Percentiles rank a stretch among this genome's conserved stretches.
Conservation (phyloP, 2,888 invertebrate species). For the Drosophila leonis region DNA sequence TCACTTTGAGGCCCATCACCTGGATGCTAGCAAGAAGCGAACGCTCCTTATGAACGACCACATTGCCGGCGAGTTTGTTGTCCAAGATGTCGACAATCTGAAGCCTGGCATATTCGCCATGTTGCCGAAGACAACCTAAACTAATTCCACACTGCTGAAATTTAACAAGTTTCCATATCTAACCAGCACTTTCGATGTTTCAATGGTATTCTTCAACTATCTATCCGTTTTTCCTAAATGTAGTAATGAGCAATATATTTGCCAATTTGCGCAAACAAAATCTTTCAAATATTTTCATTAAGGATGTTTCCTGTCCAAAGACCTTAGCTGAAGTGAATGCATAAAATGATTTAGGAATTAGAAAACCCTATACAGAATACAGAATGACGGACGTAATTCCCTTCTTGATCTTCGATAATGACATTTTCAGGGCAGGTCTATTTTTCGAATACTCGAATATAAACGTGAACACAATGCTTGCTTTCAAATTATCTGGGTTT, state of each 20-base stretch:
- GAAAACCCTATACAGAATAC: not conserved
- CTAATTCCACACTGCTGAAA: not conserved
- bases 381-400: not conserved
- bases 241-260: constrained; percentile 59
- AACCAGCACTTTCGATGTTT: constrained; percentile 43
- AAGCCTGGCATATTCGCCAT: constrained; percentile 76
- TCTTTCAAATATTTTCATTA: not conserved
- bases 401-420: not conserved
- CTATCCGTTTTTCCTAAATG: constrained; percentile 23
- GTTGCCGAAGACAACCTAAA: constrained; percentile 68
- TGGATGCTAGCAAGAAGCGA: constrained; percentile 76
- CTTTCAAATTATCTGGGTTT: constrained; percentile 35
- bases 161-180: not conserved
- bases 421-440: not conserved
- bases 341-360: no score
- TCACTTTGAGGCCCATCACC: constrained; percentile 56
- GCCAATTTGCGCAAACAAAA: constrained; percentile 43
- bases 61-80: constrained; percentile 71
- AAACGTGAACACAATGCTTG: constrained; percentile 20
- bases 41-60: constrained; percentile 78
- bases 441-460: not conserved
- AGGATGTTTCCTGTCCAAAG: not conserved
- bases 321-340: no score
- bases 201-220: constrained; percentile 63
- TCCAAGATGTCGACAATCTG: constrained; percentile 75